Evolutionary conservation across 2,888 invertebrate genomes (phyloP).

Genomic region (Geophilus truncorum): DNA sequence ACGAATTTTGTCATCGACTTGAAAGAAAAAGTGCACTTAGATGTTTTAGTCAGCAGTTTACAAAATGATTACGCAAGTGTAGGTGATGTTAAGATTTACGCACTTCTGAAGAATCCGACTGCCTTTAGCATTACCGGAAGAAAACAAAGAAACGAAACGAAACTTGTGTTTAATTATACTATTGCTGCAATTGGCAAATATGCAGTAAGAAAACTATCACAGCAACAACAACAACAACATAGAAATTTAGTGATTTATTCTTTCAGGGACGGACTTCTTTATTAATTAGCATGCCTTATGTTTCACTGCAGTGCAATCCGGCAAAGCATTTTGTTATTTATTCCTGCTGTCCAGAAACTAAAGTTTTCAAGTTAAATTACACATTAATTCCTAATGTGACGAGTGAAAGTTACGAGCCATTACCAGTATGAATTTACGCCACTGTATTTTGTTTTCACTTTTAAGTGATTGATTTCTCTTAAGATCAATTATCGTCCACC

Average conservation of each 20-base stretch:
- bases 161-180: background rate
- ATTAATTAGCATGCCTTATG: background rate
- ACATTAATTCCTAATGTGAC: background rate
- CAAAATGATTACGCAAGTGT: background rate
- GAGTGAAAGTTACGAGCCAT: background rate
- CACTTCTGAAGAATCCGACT: background rate
- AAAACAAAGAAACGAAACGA: background rate
- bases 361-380: background rate
- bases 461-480: too few species aligned
- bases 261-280: background rate
- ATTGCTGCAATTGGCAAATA: background rate
- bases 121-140: background rate
- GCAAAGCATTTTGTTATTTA: background rate
- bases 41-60: background rate
- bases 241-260: background rate
- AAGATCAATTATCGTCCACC: constrained; percentile 20
- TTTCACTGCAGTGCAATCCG: background rate
- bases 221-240: background rate
- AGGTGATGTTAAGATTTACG: background rate
- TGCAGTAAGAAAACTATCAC: background rate
- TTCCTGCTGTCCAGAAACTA: background rate
- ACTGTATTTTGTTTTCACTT: background rate
- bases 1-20: background rate
- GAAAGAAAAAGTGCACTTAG: background rate
- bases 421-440: background rate